Conservation (phyloP, 37 sponge, comb jelly and placozoan species). For the Hexactinellida sp. region DNA sequence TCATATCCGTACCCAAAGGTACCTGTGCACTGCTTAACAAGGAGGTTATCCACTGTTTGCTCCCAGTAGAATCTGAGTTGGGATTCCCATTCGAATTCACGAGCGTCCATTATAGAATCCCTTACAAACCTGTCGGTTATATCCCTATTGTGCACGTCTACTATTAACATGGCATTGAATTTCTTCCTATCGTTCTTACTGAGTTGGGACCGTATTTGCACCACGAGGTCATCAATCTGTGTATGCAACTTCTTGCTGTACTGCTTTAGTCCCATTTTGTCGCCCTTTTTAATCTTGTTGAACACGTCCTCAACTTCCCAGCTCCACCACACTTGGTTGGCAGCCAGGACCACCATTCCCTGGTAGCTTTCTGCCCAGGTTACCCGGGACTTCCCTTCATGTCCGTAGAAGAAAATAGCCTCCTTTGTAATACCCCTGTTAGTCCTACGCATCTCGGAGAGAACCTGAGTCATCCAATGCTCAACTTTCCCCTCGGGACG, state of each 20-base stretch:
- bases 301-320: conserved; percentile 99
- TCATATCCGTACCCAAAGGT: conserved; percentile 92
- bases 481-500: conserved; percentile 93
- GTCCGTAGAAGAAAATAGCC: conserved; percentile 65
- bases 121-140: conserved; percentile 94
- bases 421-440: conserved; percentile 91
- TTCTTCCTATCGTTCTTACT: conserved; percentile 95
- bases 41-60: conserved; percentile 66
- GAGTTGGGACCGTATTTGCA: conserved; percentile 82
- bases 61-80: conserved; percentile 99
- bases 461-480: conserved; percentile 98
- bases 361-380: conserved; percentile 95
- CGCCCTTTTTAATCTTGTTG: conserved; percentile 89
- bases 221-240: conserved; percentile 92
- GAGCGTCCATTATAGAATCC: conserved; percentile 96
- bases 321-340: conserved; percentile 99
- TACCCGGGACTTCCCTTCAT: conserved; percentile 52
- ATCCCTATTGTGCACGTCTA: conserved; percentile 98
- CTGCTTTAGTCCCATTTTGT: conserved; percentile 96
- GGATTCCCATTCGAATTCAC: conserved; percentile 99
- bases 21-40: conserved; percentile 88
- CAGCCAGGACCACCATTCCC: conserved; percentile 91
- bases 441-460: conserved; percentile 88
- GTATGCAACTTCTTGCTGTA: conserved; percentile 87
- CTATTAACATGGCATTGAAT: conserved; percentile 91